phyloP scores from a whole-genome alignment of 2,888 invertebrate genomes.

The Thelaira solivaga region DNA sequence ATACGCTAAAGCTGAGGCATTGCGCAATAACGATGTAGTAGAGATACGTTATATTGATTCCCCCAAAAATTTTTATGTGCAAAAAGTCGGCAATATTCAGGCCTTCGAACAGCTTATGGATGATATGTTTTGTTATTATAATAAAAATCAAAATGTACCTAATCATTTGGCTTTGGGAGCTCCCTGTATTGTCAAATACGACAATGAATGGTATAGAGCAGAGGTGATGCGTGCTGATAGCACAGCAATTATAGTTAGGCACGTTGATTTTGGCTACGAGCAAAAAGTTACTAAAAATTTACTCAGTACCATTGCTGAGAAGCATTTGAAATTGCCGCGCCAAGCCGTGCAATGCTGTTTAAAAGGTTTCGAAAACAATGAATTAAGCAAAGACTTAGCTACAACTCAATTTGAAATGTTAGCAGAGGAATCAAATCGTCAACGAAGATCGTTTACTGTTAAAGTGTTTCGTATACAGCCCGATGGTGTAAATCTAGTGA shows the following conservation, averaged over 20 bases:
- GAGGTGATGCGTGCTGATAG: slow-evolving; percentile 82
- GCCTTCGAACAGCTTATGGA: slow-evolving; percentile 83
- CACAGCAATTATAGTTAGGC: slow-evolving; percentile 84
- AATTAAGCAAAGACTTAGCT: slow-evolving; percentile 70
- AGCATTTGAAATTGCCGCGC: slow-evolving; percentile 82
- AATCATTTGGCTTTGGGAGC: slow-evolving; percentile 79
- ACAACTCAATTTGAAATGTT: slow-evolving; percentile 82
- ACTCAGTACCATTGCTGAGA: slow-evolving; percentile 82
- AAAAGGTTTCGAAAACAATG: slow-evolving; percentile 79
- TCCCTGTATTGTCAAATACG: slow-evolving; percentile 88
- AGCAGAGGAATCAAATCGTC: slow-evolving; percentile 79
- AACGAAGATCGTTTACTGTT: slow-evolving; percentile 74
- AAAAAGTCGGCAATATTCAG: slow-evolving; percentile 81
- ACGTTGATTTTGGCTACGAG: slow-evolving; percentile 97
- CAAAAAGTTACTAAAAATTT: slow-evolving; percentile 83
- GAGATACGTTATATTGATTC: slow-evolving; percentile 78
- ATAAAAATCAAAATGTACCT: slow-evolving; percentile 78
- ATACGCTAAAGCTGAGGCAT: slow-evolving; percentile 70
- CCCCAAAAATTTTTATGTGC: slow-evolving; percentile 85
- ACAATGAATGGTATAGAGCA: slow-evolving; percentile 93
- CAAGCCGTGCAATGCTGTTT: slow-evolving; percentile 88
- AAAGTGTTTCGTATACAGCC: slow-evolving; percentile 77
- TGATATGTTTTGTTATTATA: slow-evolving; percentile 81
- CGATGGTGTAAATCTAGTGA: slow-evolving; percentile 73
- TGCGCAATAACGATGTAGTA: slow-evolving; percentile 72